These are phyloP conservation scores for Choristoneura rosaceana DNA, from an alignment of 2,888 invertebrate genomes.

Conservation along the genomic window DNA sequence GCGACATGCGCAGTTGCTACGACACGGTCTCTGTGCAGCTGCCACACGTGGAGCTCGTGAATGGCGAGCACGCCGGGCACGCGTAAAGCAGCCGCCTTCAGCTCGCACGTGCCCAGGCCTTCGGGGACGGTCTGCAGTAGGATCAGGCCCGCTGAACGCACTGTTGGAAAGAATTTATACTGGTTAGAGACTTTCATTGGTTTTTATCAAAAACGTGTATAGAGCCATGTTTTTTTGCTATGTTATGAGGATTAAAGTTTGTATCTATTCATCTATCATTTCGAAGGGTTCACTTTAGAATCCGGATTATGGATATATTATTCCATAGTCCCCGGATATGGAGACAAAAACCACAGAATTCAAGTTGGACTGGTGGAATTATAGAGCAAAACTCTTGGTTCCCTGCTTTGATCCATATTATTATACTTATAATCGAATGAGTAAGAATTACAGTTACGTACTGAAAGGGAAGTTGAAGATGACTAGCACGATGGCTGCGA, in stretches of 20 bases:
- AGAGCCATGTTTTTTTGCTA: too few relatives aligned
- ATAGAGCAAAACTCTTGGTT: too few relatives aligned
- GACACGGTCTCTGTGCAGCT: conserved; percentile 91
- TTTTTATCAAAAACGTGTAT: too few relatives aligned
- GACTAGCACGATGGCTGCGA: conserved; percentile 89
- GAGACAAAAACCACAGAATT: too few relatives aligned
- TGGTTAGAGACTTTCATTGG: neutral
- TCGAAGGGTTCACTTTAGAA: too few relatives aligned
- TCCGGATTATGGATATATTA: too few relatives aligned
- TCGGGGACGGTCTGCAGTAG: conserved; percentile 96
- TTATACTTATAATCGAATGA: too few relatives aligned
- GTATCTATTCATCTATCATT: too few relatives aligned
- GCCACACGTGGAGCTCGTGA: conserved; percentile 96
- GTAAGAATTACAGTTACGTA: conserved; percentile 56
- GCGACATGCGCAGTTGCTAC: conserved; percentile 94
- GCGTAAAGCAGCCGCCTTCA: conserved; percentile 73
- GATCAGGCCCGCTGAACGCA: conserved; percentile 95
- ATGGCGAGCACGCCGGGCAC: conserved; percentile 85
- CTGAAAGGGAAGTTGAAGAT: conserved; percentile 93
- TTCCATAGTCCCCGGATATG: too few relatives aligned
- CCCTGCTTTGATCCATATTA: too few relatives aligned
- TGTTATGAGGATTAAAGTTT: too few relatives aligned
- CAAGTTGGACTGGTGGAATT: too few relatives aligned
- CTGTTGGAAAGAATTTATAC: conserved; percentile 73
- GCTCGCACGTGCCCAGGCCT: conserved; percentile 89